A percentile compares a stretch with the other conserved stretches of the same genome.
Evolutionary conservation across 2,888 invertebrate species (phyloP).

Genomic region (Argyra leucocephala): DNA sequence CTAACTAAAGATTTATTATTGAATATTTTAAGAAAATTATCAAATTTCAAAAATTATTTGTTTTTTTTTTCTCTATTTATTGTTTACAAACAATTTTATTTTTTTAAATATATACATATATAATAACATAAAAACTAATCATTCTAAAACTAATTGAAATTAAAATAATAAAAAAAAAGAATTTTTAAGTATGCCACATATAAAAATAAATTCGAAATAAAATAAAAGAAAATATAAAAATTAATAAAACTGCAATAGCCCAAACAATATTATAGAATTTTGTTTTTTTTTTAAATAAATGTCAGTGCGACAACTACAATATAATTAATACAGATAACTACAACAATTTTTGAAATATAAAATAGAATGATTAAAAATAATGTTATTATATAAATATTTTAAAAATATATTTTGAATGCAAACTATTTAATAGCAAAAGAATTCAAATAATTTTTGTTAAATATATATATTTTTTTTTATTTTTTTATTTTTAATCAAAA

Average conservation of each 20-base stretch:
- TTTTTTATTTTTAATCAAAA: not conserved
- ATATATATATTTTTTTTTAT: not conserved
- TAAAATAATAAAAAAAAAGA: constrained; percentile 16
- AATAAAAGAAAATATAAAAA: not conserved
- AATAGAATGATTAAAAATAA: not conserved
- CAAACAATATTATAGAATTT: not conserved
- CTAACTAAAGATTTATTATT: not conserved
- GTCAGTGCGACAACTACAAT: not conserved
- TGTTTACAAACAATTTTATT: not conserved
- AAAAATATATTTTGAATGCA: no score
- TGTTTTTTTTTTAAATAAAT: constrained; percentile 9
- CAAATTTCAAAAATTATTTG: no score
- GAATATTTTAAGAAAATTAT: not conserved
- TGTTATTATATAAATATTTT: no score
- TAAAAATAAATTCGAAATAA: not conserved
- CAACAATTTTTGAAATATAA: not conserved
- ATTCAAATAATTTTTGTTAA: not conserved
- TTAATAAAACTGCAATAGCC: constrained; percentile 9
- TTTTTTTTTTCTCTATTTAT: no score
- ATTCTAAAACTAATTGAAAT: not conserved
- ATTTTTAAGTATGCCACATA: not conserved
- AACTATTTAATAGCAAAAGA: not conserved
- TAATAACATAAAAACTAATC: not conserved
- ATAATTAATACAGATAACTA: not conserved
- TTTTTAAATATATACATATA: not conserved